Evolutionary conservation across 2,113 vertebrate species (phyloP), one percentile per base, ranked within the genome.

Genomic region (Ascaphus truei): DNA sequence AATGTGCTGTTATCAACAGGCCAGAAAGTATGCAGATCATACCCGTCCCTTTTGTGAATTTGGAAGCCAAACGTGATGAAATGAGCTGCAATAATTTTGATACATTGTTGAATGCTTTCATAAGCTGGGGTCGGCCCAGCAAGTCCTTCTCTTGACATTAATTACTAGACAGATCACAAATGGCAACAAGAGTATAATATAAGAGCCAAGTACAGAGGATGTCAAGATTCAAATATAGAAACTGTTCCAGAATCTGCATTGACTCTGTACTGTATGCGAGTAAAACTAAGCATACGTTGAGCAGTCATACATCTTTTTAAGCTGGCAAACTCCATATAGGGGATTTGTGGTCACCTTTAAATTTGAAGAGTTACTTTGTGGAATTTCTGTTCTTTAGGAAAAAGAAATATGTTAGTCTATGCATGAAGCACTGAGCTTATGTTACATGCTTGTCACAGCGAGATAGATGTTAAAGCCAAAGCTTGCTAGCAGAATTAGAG

Each of bases 181-280:
- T 20, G n/a, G 13, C 41, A 2, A 41, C 37, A 41, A 16, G 37
- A 41, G 37, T 16, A n/a, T 16, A 41, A n/a, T n/a, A n/a, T 5
- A n/a, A 7, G 50, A 65, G 36, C 64, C 60, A 72, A 68, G 61
- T n/a, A 56, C 15, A 63, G 76, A 73, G 51, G 51, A 68, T 68
- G 30, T 18, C n/a, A 52, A 53, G 0, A 0, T 73, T 52, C 9
- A 56, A 23, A 29, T 18, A 27, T 34, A 56, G 41, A 62, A 72
- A 57, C 2, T 8, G 25, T 76, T 80, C 50, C 39, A 34, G 72
- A 74, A 20, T 18, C 1, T 43, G 18, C 29, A n/a, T n/a, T 37
- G 64, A 72, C 68, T 53, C 47, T 25, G 39, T 66, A 57, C 29
- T n/a, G n/a, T n/a, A 51, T 26, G 62, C 45, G 73, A 6, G 18